Evolutionary conservation across 2,113 vertebrate species (phyloP).

Genomic region (Chionodraco myersi): DNA sequence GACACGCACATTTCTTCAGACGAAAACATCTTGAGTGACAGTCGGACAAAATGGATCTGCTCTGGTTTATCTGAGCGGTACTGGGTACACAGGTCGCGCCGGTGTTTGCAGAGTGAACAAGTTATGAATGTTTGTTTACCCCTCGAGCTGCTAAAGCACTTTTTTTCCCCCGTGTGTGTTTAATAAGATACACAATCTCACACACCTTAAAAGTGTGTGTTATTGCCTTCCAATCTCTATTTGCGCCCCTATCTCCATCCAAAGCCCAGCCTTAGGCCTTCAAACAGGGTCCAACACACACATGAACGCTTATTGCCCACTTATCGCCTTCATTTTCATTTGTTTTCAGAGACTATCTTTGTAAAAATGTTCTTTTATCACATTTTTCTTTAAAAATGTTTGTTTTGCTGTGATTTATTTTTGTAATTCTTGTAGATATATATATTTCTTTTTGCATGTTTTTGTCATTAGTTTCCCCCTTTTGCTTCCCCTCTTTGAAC

Average conservation of each 20-base stretch:
- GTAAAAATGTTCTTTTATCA: too few relatives aligned
- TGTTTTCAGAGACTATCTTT: constrained; percentile 24
- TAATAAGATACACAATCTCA: constrained; percentile 44
- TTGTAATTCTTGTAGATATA: constrained; percentile 31
- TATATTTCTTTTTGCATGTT: constrained; percentile 14
- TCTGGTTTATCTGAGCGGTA: background rate
- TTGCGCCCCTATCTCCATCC: constrained; percentile 50
- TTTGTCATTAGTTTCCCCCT: background rate
- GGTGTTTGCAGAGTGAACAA: constrained; percentile 58
- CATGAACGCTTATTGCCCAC: constrained; percentile 27
- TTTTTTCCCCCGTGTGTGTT: constrained; percentile 39
- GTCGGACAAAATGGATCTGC: constrained; percentile 3
- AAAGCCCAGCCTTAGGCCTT: constrained; percentile 71
- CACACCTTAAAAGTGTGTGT: constrained; percentile 57
- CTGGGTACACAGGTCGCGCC: constrained; percentile 28
- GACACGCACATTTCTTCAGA: constrained; percentile 4
- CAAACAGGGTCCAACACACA: constrained; percentile 66
- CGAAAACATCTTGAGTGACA: constrained; percentile 23
- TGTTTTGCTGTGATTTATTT: constrained; percentile 51
- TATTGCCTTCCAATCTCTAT: constrained; percentile 64
- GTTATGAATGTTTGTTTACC: constrained; percentile 78
- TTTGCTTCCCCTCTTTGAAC: constrained; percentile 79
- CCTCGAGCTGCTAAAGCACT: constrained; percentile 76
- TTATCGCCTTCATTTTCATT: constrained; percentile 51
- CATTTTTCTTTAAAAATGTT: background rate